These are phyloP conservation scores for Myripristis jacobus DNA, from an alignment of 2,797 vertebrate species.

Conservation along the genomic window DNA sequence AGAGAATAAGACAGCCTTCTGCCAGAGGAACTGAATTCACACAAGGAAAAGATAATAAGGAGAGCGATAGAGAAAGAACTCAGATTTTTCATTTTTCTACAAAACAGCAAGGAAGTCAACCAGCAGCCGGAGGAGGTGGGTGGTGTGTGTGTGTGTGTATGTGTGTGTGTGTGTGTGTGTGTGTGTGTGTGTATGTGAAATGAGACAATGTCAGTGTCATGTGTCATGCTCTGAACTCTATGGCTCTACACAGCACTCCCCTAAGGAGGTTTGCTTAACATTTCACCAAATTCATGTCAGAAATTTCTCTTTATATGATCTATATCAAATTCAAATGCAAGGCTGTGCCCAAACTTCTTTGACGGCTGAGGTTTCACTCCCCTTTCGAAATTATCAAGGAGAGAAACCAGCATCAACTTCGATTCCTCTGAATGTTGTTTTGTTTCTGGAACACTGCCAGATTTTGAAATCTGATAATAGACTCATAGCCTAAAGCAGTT, in stretches of 20 bases:
- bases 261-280: background rate
- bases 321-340: background rate
- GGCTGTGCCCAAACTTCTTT: background rate
- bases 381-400: too few relatives aligned
- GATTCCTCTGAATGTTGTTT: too few relatives aligned
- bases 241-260: background rate
- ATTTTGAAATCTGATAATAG: too few relatives aligned
- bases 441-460: too few relatives aligned
- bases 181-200: background rate
- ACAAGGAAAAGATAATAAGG: slow-evolving; percentile 6
- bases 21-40: slow-evolving; percentile 11
- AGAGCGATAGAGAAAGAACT: slow-evolving; percentile 1
- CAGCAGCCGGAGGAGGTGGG: background rate
- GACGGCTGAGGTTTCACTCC: background rate
- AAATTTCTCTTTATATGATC: background rate
- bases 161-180: background rate
- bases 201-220: too few relatives aligned
- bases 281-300: background rate
- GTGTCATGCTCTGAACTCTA: background rate
- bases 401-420: too few relatives aligned
- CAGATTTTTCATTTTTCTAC: background rate
- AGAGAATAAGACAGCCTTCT: slow-evolving; percentile 1
- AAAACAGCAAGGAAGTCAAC: background rate
- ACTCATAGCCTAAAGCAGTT: too few relatives aligned
- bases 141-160: background rate